These are phyloP conservation scores for Chionomys nivalis DNA, from an alignment of 2,113 vertebrate genomes.

Conservation along the genomic window DNA sequence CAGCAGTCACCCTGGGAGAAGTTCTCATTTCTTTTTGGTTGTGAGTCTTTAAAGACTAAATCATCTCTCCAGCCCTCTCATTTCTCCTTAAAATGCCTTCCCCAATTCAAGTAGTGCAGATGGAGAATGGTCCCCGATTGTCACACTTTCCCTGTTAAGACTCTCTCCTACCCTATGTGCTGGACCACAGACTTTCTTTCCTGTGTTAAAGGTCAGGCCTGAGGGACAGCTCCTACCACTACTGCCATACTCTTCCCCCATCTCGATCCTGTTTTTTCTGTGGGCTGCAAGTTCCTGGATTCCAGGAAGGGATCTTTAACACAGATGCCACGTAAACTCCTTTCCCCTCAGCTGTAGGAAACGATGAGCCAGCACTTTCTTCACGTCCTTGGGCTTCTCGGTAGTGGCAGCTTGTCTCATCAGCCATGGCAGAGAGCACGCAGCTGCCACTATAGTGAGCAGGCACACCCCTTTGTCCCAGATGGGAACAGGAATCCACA, in stretches of 20 bases:
- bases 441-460: background rate
- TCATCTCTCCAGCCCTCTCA: background rate
- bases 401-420: no score
- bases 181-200: background rate
- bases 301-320: background rate
- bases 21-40: background rate
- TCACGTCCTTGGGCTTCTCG: no score
- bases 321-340: background rate
- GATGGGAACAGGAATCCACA: no score
- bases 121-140: rapidly evolving
- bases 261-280: background rate
- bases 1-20: background rate
- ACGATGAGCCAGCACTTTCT: no score
- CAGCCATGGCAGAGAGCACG: background rate
- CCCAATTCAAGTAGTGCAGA: no score
- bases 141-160: background rate
- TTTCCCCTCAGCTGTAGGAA: no score
- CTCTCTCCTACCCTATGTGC: no score
- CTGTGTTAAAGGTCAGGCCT: background rate
- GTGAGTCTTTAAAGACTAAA: background rate
- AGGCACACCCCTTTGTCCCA: background rate
- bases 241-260: background rate
- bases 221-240: no score
- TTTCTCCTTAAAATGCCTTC: background rate
- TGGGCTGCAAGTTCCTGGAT: background rate